phyloP scores from a whole-genome alignment of 2,113 vertebrate species.

The Ochotona curzoniae region DNA sequence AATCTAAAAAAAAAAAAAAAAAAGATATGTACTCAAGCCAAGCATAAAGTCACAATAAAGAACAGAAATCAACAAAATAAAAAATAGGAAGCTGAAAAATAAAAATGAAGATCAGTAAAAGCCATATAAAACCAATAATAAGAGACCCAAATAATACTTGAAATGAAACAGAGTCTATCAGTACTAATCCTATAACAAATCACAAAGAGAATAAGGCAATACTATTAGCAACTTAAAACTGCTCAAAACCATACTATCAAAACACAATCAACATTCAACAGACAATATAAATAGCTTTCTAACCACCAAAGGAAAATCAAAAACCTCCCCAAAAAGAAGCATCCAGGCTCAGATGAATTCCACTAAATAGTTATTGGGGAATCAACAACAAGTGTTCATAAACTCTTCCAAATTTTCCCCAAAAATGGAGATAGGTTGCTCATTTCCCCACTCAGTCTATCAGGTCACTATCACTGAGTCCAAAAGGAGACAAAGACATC shows the following conservation, averaged over 20 bases:
- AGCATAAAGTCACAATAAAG: no score
- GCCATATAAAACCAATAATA: no score
- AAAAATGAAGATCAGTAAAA: no score
- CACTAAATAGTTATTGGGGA: slow-evolving; percentile 20
- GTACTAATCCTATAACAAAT: neutral
- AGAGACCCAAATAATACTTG: neutral
- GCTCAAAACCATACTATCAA: slow-evolving; percentile 23
- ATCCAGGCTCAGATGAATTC: neutral
- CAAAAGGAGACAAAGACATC: slow-evolving; percentile 5
- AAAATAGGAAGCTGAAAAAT: no score
- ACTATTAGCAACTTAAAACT: neutral
- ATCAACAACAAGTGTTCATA: neutral
- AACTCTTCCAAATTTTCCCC: slow-evolving; percentile 13
- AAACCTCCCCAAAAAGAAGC: neutral
- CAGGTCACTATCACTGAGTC: neutral
- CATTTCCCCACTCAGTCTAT: neutral
- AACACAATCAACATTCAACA: slow-evolving; percentile 16
- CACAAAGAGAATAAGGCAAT: neutral
- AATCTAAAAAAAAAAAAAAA: no score
- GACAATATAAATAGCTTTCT: slow-evolving; percentile 1
- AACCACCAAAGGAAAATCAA: slow-evolving; percentile 12
- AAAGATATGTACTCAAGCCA: no score
- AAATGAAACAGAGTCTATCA: neutral
- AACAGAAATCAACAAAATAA: no score
- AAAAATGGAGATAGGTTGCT: neutral